Evolutionary conservation across 2,797 vertebrate genomes (phyloP), one percentile per base, ranked within the genome.

Genomic region (Sternotherus odoratus): DNA sequence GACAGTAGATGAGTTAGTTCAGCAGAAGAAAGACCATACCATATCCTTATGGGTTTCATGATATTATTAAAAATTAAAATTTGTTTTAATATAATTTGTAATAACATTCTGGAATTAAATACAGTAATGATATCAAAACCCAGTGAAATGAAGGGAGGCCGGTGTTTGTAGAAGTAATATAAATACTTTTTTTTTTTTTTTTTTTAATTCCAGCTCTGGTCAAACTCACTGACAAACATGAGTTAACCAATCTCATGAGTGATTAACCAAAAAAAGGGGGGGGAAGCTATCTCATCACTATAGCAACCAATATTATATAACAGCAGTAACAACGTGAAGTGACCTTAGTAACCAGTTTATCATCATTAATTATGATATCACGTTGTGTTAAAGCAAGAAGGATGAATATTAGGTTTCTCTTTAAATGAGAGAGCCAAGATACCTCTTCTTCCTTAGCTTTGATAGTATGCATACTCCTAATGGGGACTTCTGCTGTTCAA

Each of bases 271-370:
- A 69, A 39, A 66, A 69, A 10, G 6, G 2, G 4, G 8, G 97
- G 91, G 97, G 97, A 98, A 98, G 95, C 93, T 95, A 97, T 97
- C 98, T 97, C 95, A 95, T 98, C 96, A 83, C 98, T 98, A 98
- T 98, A 97, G 98, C 98, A 98, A 98, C 98, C 97, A 94, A 93
- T 97, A 98, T 98, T 98, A 98, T 97, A 98, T 98, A 97, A 98
- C 96, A 66, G 96, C 95, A 98, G 91, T 98, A 98, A 97, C 98
- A 97, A 98, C 97, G 87, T 96, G 98, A 98, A 97, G 97, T 96
- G 97, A 94, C 97, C 97, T 97, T 97, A 97, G 98, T 98, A 98
- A 98, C 98, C 97, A 98, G 97, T 98, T 98, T 98, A 98, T 96
- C 97, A 96, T 98, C 97, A 98, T 98, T 98, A 98, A 98, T 98